Conservation (phyloP, 2,888 invertebrate genomes). For the Lordiphosa andalusiaca region DNA sequence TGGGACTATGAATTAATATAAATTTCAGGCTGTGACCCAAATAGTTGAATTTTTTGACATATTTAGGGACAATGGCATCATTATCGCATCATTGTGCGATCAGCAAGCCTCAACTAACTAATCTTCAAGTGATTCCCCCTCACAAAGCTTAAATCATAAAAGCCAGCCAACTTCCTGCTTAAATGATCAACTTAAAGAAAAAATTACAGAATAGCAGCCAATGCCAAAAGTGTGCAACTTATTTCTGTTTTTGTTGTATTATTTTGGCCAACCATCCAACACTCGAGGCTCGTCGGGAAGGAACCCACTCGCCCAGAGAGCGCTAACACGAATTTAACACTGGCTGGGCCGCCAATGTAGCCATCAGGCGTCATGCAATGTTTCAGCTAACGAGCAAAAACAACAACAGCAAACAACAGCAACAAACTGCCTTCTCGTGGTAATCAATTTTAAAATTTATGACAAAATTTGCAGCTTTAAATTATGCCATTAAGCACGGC, state of each 20-base stretch:
- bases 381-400: conserved; percentile 67
- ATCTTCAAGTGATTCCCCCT: no score
- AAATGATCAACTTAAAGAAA: conserved; percentile 50
- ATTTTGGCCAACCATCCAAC: conserved; percentile 5
- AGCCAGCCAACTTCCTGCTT: no score
- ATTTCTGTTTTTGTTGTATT: no score
- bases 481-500: conserved; percentile 79
- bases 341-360: conserved; percentile 67
- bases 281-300: conserved; percentile 7
- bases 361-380: conserved; percentile 70
- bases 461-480: conserved; percentile 80
- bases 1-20: no score
- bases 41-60: no score
- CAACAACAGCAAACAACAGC: conserved; percentile 46
- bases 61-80: no score
- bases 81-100: no score
- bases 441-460: conserved; percentile 78
- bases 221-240: conserved; percentile 53
- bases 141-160: no score
- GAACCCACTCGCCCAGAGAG: conserved; percentile 10
- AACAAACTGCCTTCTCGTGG: conserved; percentile 61
- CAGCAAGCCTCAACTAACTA: no score
- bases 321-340: conserved; percentile 41
- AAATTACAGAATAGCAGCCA: conserved; percentile 49
- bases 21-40: no score